A percentile compares a stretch with the other conserved stretches of the same genome.
Conservation (phyloP, 2,888 invertebrate species). For the Limulus polyphemus region DNA sequence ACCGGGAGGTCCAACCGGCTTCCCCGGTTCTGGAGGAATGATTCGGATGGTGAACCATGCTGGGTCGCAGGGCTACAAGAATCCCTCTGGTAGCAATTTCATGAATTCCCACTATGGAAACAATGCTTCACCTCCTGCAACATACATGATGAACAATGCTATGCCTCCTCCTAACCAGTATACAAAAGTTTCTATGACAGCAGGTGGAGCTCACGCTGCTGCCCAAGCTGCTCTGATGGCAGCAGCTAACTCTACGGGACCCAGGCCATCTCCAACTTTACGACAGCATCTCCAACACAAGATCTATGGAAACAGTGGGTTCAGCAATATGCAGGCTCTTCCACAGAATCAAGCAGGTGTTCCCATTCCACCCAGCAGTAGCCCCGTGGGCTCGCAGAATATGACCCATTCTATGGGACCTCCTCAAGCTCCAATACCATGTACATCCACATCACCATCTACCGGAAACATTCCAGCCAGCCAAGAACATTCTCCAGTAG, state of each 20-base stretch:
- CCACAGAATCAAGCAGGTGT: too few relatives aligned
- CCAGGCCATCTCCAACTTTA: conserved; percentile 37
- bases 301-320: conserved; percentile 13
- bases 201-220: conserved; percentile 27
- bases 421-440: too few relatives aligned
- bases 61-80: conserved; percentile 9
- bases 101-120: conserved; percentile 10
- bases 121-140: conserved; percentile 4
- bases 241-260: conserved; percentile 29
- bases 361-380: too few relatives aligned
- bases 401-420: too few relatives aligned
- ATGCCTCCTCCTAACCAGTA: conserved; percentile 29
- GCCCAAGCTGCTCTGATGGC: conserved; percentile 29
- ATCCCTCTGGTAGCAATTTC: conserved; percentile 7
- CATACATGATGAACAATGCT: conserved; percentile 20
- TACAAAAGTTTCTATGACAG: conserved; percentile 20
- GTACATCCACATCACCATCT: too few relatives aligned
- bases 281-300: conserved; percentile 47
- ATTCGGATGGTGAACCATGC: conserved; percentile 7
- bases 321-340: conserved; percentile 8
- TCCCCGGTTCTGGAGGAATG: conserved; percentile 10
- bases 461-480: too few relatives aligned
- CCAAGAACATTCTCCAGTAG: too few relatives aligned
- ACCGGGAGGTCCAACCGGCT: conserved; percentile 4
- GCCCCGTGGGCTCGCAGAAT: too few relatives aligned